phyloP scores from a whole-genome alignment of 2,797 vertebrate genomes.

The Gymnopithys bicolor region DNA sequence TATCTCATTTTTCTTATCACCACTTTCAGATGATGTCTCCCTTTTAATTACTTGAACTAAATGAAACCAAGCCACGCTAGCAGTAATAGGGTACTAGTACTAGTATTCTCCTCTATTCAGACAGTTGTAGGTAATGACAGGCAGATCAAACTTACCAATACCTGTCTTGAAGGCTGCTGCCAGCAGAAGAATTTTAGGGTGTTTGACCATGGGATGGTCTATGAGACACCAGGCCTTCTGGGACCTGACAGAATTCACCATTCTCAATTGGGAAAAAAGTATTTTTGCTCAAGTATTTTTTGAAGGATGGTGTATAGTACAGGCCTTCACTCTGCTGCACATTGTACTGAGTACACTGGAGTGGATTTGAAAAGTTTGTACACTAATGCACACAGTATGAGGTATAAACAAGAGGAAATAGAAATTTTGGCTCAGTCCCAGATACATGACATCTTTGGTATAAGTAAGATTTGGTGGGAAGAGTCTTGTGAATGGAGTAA shows the following conservation, averaged over 20 bases:
- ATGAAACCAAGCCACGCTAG: neutral
- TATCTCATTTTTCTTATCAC: neutral
- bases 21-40: neutral
- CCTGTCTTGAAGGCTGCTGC: no score
- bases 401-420: neutral
- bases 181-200: neutral
- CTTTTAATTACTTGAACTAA: neutral
- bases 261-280: neutral
- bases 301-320: neutral
- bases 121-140: neutral
- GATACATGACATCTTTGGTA: neutral
- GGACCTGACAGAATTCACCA: neutral
- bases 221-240: neutral
- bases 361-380: neutral
- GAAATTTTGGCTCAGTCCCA: neutral
- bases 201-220: neutral
- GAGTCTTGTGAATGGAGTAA: neutral
- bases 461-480: neutral
- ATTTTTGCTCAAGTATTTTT: neutral
- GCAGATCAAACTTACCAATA: neutral
- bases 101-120: neutral
- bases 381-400: neutral
- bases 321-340: neutral
- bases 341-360: neutral
- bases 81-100: neutral